These are phyloP conservation scores for Cryptocephalus moraei DNA, from an alignment of 2,888 invertebrate genomes.

Conservation along the genomic window DNA sequence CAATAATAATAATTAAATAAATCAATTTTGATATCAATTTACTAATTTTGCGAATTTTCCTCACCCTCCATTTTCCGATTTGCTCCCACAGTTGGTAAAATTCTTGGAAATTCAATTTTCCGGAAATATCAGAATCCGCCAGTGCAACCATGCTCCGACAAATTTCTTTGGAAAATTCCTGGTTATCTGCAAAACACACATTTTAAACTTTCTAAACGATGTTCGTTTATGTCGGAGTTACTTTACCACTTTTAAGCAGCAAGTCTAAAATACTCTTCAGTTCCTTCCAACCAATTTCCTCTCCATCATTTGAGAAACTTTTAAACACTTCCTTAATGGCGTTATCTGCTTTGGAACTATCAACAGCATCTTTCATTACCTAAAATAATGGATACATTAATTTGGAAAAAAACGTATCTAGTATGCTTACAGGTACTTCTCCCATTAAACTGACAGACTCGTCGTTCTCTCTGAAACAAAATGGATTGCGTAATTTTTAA, in stretches of 20 bases:
- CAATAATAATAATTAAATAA: no score
- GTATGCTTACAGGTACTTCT: no score
- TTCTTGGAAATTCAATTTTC: conserved; percentile 83
- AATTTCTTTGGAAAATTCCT: conserved; percentile 77
- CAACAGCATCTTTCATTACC: conserved; percentile 41
- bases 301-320: conserved; percentile 73
- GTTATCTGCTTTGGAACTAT: conserved; percentile 56
- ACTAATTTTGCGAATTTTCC: conserved; percentile 8
- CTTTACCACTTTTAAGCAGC: conserved; percentile 8
- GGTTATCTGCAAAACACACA: conserved; percentile 22
- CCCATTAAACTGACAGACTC: conserved; percentile 42
- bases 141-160: conserved; percentile 89
- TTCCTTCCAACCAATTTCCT: conserved; percentile 88
- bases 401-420: no score
- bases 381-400: conserved; percentile 23
- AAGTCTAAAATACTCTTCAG: conserved; percentile 59
- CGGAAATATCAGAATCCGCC: conserved; percentile 80
- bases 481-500: neutral
- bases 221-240: neutral
- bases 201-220: neutral
- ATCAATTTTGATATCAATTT: neutral
- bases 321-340: conserved; percentile 71
- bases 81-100: conserved; percentile 76
- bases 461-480: conserved; percentile 66
- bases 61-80: conserved; percentile 77